phyloP scores from a whole-genome alignment of 64 coral and sea anemone species.

The Actinia tenebrosa region DNA sequence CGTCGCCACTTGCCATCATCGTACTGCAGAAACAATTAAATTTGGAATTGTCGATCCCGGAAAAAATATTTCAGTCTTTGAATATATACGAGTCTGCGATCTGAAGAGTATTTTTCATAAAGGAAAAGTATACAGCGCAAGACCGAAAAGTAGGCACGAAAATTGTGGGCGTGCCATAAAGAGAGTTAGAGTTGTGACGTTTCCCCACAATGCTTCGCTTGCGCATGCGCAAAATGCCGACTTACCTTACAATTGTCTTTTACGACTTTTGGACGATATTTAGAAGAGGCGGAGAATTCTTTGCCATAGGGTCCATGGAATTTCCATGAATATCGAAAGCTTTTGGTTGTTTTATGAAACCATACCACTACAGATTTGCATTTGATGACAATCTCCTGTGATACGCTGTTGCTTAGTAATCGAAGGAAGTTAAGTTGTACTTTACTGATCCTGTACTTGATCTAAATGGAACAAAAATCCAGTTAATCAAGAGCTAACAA shows the following conservation, averaged over 20 bases:
- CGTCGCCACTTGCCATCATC: constrained; percentile 70
- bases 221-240: neutral
- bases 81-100: neutral
- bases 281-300: constrained; percentile 61
- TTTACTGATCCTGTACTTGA: constrained; percentile 69
- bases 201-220: too few relatives aligned
- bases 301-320: constrained; percentile 78
- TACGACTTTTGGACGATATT: constrained; percentile 51
- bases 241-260: constrained; percentile 82
- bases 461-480: constrained; percentile 46
- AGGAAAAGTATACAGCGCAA: neutral
- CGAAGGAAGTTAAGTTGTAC: constrained; percentile 83
- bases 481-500: neutral
- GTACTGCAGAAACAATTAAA: constrained; percentile 13
- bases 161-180: neutral
- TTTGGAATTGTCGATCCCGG: too few relatives aligned
- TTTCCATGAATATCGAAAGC: constrained; percentile 74
- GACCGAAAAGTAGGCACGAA: neutral
- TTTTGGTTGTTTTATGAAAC: constrained; percentile 70
- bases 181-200: too few relatives aligned
- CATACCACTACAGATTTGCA: constrained; percentile 82
- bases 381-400: constrained; percentile 68
- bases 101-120: too few relatives aligned
- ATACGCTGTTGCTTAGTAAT: constrained; percentile 66
- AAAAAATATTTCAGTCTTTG: neutral